A percentile compares a stretch with the other conserved stretches of the same genome.
phyloP scores from a whole-genome alignment of 2,888 invertebrate genomes.

The Frankliniella intonsa region DNA sequence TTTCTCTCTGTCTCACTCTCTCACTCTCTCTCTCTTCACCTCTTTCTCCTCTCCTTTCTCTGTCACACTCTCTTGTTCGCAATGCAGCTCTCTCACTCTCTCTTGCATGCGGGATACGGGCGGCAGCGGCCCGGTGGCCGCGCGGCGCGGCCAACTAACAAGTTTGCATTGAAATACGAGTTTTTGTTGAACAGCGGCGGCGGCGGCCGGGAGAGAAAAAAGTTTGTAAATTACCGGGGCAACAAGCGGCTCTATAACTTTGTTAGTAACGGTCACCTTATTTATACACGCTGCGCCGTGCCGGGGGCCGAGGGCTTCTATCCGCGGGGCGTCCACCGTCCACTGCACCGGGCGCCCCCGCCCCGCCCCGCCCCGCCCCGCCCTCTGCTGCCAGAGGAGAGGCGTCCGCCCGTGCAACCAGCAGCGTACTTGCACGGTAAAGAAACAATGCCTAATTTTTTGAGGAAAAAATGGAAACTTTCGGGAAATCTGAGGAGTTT shows the following conservation, averaged over 20 bases:
- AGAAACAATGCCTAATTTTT: too few species aligned
- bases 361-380: too few species aligned
- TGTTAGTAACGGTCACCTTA: conserved; percentile 26
- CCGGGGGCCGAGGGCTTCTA: not conserved
- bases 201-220: not conserved
- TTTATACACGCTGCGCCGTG: not conserved
- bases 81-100: not conserved
- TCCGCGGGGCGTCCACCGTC: not conserved
- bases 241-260: conserved; percentile 13
- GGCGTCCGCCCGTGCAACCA: too few species aligned
- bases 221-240: conserved; percentile 25
- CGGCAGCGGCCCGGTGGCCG: not conserved
- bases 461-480: too few species aligned
- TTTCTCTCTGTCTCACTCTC: not conserved
- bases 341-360: too few species aligned
- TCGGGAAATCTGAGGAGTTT: too few species aligned
- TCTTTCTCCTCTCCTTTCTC: not conserved
- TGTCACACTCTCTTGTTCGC: not conserved
- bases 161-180: conserved; percentile 26
- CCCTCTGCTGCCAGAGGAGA: too few species aligned
- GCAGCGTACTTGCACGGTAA: too few species aligned
- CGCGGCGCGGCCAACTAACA: conserved; percentile 20
- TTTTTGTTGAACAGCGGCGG: conserved; percentile 22
- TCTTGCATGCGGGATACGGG: too few species aligned
- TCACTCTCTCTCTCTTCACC: not conserved